These are phyloP conservation scores for Acanthiza pusilla DNA, from an alignment of 2,797 vertebrate species.

Conservation along the genomic window DNA sequence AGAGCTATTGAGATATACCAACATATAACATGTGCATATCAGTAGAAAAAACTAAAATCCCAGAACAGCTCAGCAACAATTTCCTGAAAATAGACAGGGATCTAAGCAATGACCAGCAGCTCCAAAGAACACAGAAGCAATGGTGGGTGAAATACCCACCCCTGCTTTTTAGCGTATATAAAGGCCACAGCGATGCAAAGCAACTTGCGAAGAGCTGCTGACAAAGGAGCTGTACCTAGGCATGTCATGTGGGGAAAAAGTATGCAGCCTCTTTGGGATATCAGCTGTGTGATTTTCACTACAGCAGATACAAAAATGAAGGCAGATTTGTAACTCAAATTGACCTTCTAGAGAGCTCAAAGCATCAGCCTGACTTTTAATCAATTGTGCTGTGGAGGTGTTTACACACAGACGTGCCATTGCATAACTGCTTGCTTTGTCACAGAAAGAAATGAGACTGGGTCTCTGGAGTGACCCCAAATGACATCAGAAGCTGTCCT, in stretches of 20 bases:
- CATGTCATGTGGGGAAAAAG: background rate
- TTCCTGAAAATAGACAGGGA: background rate
- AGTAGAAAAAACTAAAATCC: background rate
- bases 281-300: background rate
- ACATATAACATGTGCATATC: accelerated
- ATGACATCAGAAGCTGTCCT: background rate
- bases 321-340: background rate
- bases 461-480: background rate
- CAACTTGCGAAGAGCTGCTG: background rate
- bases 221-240: too few species aligned
- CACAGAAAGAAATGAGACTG: background rate
- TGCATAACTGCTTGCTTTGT: background rate
- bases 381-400: background rate
- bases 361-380: background rate
- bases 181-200: background rate
- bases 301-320: background rate
- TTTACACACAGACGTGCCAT: background rate
- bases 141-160: background rate
- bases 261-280: background rate
- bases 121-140: background rate
- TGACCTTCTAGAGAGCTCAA: background rate
- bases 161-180: background rate
- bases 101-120: background rate
- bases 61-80: background rate
- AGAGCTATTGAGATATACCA: background rate